A percentile compares a stretch with the other conserved stretches of the same genome.
These are phyloP conservation scores for Palaemon carinicauda DNA, from an alignment of 1,140 invertebrate species.

Conservation along the genomic window DNA sequence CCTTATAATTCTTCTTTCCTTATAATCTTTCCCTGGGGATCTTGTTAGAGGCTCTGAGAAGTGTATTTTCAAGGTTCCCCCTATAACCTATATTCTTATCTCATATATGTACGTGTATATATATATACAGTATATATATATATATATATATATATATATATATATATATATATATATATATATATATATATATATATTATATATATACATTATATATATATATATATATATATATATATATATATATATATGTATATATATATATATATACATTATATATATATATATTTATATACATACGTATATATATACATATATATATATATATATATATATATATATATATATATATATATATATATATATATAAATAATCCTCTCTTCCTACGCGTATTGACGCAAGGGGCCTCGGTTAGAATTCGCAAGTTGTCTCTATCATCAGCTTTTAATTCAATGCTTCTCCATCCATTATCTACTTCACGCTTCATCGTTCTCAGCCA, in stretches of 20 bases:
- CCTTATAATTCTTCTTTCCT: too few species aligned
- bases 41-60: too few species aligned
- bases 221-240: neutral
- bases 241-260: neutral
- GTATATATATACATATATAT: neutral
- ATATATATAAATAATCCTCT: neutral
- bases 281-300: neutral
- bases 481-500: too few species aligned
- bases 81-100: too few species aligned
- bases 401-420: too few species aligned
- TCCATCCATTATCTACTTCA: too few species aligned
- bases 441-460: too few species aligned
- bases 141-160: neutral
- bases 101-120: neutral
- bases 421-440: too few species aligned
- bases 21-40: too few species aligned
- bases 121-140: neutral
- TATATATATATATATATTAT: neutral
- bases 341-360: neutral
- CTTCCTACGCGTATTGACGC: neutral
- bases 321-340: conserved; percentile 2
- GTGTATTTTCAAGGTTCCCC: too few species aligned
- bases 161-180: neutral
- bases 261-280: neutral
- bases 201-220: neutral